Conservation (phyloP, 2,797 vertebrate genomes). For the Myoxocephalus aenaeus region DNA sequence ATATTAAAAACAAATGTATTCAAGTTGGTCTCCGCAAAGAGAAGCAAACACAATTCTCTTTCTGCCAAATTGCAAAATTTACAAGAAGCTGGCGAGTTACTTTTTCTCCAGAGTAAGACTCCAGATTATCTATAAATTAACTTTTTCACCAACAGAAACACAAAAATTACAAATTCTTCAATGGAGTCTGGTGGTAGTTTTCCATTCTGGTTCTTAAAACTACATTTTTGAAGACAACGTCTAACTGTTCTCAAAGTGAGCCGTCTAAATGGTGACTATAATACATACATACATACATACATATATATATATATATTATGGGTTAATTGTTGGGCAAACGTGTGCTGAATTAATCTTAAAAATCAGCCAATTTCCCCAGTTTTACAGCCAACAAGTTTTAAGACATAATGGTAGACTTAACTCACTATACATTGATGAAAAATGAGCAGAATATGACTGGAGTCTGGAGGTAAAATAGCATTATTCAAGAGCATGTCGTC, state of each 20-base stretch:
- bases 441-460: not conserved
- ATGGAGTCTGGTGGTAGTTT: slow-evolving; percentile 7
- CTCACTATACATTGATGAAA: not conserved
- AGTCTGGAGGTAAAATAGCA: not conserved
- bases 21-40: not conserved
- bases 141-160: not conserved
- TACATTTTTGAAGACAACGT: not conserved
- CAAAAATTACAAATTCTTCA: not conserved
- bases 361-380: not conserved
- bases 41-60: not conserved
- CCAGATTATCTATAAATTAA: not conserved
- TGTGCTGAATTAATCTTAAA: not conserved
- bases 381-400: not conserved
- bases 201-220: not conserved
- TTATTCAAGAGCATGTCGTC: not conserved
- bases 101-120: not conserved
- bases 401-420: not conserved
- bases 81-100: not conserved
- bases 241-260: too few relatives aligned
- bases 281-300: too few relatives aligned
- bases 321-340: too few relatives aligned
- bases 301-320: too few relatives aligned
- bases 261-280: too few relatives aligned
- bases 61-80: not conserved
- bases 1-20: slow-evolving; percentile 11